Base-by-base conservation (phyloP, 2,113 vertebrate genomes). In the Rhinogobius similis region DNA sequence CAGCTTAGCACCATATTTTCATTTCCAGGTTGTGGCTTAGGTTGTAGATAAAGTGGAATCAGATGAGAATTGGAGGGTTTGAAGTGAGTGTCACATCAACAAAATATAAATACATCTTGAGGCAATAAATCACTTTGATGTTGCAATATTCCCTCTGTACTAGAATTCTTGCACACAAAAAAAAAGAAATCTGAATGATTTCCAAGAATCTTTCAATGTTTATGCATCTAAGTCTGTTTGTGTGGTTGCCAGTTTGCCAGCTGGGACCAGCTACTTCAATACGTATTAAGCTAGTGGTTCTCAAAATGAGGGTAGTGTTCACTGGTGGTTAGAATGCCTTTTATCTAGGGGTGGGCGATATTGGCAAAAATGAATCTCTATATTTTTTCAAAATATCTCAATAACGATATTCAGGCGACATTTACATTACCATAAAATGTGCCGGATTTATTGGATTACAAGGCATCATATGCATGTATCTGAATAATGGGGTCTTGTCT, bases 111-210 rank as follows among this genome's bases (percentile, higher is more conserved):
- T 70, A 44, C 59, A 62, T 13, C 18, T 8, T 24, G 11, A 16
- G 13, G 44, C 50, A 73, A 44, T 32, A 73, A 77, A 56, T 26
- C 65, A 23, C 12, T 55, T 50, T 43, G 62, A 32, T 39, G 1
- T 63, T n/a, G 1, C 58, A 18, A 14, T 2, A 23, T 38, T 76
- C 68, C 73, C 64, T 64, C 14, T 2, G 41, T 36, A 39, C 56
- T 61, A 70, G 72, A 58, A 23, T 36, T 24, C 18, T 65, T 70
- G 68, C 64, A 76, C 32, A 41, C 10, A 41, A 41, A 7, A 10
- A 77, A 70, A 82, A 82, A 59, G 75, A 21, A 43, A 67, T 77
- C 66, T 79, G 68, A 88, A 72, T 66, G 20, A 69, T 71, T 78
- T 58, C 62, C 65, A 82, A 76, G 32, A 62, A 63, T 20, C 41